These are phyloP conservation scores for Periphyllus acericola DNA, from an alignment of 2,888 invertebrate species.

Conservation along the genomic window DNA sequence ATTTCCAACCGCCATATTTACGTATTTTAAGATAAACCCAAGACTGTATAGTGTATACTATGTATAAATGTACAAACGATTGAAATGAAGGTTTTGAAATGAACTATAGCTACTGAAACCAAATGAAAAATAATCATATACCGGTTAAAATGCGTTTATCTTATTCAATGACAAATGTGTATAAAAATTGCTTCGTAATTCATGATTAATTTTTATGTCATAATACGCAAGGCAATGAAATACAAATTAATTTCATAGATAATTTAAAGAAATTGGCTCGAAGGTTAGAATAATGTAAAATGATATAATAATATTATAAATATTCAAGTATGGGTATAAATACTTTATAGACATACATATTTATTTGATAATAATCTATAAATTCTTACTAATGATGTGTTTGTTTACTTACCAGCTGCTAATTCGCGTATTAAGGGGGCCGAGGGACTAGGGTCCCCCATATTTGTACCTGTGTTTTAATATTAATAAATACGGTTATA, in stretches of 20 bases:
- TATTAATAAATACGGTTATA: too few species aligned
- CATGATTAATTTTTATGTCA: neutral
- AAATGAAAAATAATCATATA: neutral
- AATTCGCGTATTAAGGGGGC: too few species aligned
- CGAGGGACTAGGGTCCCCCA: too few species aligned
- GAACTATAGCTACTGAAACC: neutral
- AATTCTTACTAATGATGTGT: neutral
- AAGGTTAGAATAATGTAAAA: neutral
- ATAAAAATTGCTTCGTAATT: constrained; percentile 27
- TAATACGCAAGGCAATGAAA: neutral
- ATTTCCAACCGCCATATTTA: neutral
- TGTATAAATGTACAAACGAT: neutral
- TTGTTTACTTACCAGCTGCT: too few species aligned
- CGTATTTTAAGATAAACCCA: neutral
- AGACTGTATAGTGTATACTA: neutral
- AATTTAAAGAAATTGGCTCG: neutral
- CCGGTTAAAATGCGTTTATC: neutral
- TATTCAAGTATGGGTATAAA: too few species aligned
- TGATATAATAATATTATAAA: neutral
- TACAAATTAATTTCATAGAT: neutral
- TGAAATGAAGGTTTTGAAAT: neutral
- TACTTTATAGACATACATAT: neutral
- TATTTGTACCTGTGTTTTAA: too few species aligned
- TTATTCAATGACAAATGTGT: constrained; percentile 7
- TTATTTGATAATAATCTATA: neutral